Evolutionary conservation across 1,140 invertebrate genomes (phyloP).

Genomic region (Cryptotermes secundus): DNA sequence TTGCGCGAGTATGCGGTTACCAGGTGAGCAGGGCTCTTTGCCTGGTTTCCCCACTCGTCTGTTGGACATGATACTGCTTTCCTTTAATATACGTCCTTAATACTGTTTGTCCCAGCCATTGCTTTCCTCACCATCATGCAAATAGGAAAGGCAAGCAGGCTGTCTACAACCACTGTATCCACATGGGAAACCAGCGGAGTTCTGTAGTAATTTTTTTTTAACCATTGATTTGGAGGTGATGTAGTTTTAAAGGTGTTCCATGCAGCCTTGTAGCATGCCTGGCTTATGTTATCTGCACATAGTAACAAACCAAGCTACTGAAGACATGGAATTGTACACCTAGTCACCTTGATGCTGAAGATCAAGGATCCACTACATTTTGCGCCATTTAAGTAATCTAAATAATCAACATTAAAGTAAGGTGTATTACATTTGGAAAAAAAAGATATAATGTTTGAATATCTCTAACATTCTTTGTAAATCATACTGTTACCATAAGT

Average conservation of each 20-base stretch:
- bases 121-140: not conserved
- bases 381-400: not conserved
- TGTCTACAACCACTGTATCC: not conserved
- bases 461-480: not conserved
- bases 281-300: slow-evolving; percentile 21
- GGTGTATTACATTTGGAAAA: not conserved
- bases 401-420: not conserved
- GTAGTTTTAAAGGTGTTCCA: slow-evolving; percentile 37
- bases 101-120: not conserved
- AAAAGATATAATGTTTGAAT: no score
- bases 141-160: slow-evolving; percentile 19
- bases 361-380: slow-evolving; percentile 23
- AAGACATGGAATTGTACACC: slow-evolving; percentile 5
- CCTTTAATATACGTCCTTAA: not conserved
- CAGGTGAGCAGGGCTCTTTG: slow-evolving; percentile 54
- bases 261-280: slow-evolving; percentile 37
- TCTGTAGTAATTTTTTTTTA: slow-evolving; percentile 22
- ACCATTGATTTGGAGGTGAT: slow-evolving; percentile 31
- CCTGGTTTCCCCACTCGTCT: slow-evolving; percentile 30
- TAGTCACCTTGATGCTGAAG: slow-evolving; percentile 9
- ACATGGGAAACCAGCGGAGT: slow-evolving; percentile 32
- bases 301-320: not conserved
- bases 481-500: no score
- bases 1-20: slow-evolving; percentile 95
- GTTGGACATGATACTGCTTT: slow-evolving; percentile 30